Conservation (phyloP, 2,888 invertebrate genomes). For the Catocala sponsa region DNA sequence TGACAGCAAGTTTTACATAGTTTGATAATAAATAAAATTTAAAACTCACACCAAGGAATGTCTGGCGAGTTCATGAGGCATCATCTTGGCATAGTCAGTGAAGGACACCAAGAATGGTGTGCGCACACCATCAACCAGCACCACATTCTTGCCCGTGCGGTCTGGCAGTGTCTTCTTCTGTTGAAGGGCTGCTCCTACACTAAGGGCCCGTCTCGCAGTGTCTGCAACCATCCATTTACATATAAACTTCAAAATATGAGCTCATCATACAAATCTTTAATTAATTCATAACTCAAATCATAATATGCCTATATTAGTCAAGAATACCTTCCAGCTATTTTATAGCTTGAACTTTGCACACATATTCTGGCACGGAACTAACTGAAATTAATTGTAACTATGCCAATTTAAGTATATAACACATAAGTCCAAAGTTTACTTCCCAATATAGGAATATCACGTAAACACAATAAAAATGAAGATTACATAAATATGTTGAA, state of each 20-base stretch:
- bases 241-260: too few species aligned
- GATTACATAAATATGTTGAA: background rate
- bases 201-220: slow-evolving; percentile 82
- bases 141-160: slow-evolving; percentile 94
- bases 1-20: too few species aligned
- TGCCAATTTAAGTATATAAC: slow-evolving; percentile 60
- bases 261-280: too few species aligned
- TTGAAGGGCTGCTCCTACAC: slow-evolving; percentile 83
- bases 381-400: slow-evolving; percentile 57
- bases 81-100: slow-evolving; percentile 96
- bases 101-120: slow-evolving; percentile 98
- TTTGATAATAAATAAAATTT: background rate
- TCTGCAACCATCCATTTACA: slow-evolving; percentile 62
- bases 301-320: slow-evolving; percentile 2
- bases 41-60: slow-evolving; percentile 92
- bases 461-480: slow-evolving; percentile 7
- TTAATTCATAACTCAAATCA: background rate
- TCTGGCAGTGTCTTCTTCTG: slow-evolving; percentile 88
- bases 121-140: slow-evolving; percentile 98
- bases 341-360: slow-evolving; percentile 40
- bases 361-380: slow-evolving; percentile 53
- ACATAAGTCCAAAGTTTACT: slow-evolving; percentile 74
- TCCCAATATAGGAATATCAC: slow-evolving; percentile 18
- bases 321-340: slow-evolving; percentile 27
- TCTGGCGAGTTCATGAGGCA: slow-evolving; percentile 98